Base-by-base conservation (phyloP, 1,140 invertebrate genomes). In the Argopecten irradians region DNA sequence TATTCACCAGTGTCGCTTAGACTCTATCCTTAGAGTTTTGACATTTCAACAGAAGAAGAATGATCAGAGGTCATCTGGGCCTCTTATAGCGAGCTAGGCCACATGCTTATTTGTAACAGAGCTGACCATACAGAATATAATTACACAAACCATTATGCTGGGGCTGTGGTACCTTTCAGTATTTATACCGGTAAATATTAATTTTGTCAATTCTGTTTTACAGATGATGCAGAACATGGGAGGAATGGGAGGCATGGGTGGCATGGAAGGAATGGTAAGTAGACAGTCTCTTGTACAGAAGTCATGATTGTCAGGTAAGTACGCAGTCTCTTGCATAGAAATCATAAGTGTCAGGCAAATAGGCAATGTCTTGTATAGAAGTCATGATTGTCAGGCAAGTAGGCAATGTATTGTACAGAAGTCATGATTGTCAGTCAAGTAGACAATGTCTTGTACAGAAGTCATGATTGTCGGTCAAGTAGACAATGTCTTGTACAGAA, bases 241-340 rank as follows among this genome's bases (percentile, higher is more conserved):
- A 41, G 89, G 87, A 46, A 92, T 92, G 91, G 91, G 91, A 11
- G 91, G 91, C n/a, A 89, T 93, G 71, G 90, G 91, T 71, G 90
- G 91, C 33, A 87, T 88, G 86, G 82, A 87, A 22, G 71, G 71
- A n/a, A 83, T 87, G 86, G 86, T 82, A 84, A 83, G 82, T 83
- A 84, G 13, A 16, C 33, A n/a, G 14, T 34, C 32, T 13, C 32
- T 14, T 16, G 33, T 13, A 84, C 32, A 13, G 83, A 84, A 84
- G 14, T 84, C 33, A 13, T 34, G 19, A 16, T n/a, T 16, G 14
- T 84, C 13, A n/a, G 14, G 33, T n/a, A n/a, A n/a, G n/a, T n/a
- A n/a, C n/a, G n/a, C n/a, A n/a, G n/a, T n/a, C n/a, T n/a, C n/a
- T n/a, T n/a, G n/a, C n/a, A n/a, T n/a, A n/a, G n/a, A n/a, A n/a